phyloP scores from a whole-genome alignment of 1,140 invertebrate species.

The Scaptomyza pallida region DNA sequence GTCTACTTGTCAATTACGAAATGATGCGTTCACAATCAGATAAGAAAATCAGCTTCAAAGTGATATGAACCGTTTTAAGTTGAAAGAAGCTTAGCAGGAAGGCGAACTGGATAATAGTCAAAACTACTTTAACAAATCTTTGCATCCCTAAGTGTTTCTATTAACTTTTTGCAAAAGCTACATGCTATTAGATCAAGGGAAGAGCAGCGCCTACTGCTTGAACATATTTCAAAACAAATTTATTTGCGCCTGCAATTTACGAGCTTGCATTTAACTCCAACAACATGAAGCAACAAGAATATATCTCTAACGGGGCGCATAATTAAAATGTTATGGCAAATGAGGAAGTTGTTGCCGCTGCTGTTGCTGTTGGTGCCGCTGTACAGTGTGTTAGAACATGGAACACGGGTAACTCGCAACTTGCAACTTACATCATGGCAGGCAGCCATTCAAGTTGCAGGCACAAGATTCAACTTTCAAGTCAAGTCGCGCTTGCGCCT shows the following conservation, averaged over 20 bases:
- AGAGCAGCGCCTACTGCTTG: conserved; percentile 26
- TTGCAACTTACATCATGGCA: conserved; percentile 26
- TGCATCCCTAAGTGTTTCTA: conserved; percentile 5
- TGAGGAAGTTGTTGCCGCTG: conserved; percentile 67
- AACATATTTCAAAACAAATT: conserved; percentile 78
- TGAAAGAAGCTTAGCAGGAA: not conserved
- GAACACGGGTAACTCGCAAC: conserved; percentile 19
- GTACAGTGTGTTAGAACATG: conserved; percentile 39
- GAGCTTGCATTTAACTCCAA: conserved; percentile 41
- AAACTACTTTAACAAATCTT: too few species aligned
- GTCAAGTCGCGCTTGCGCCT: conserved; percentile 73
- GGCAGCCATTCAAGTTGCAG: conserved; percentile 40
- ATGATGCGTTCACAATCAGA: not conserved
- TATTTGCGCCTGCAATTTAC: conserved; percentile 79
- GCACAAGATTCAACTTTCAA: conserved; percentile 45
- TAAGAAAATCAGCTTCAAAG: not conserved
- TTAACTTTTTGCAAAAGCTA: conserved; percentile 23
- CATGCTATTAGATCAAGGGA: conserved; percentile 43
- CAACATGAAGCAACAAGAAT: conserved; percentile 18
- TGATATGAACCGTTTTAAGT: not conserved
- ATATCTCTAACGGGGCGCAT: conserved; percentile 65
- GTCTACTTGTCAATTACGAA: conserved; percentile 5
- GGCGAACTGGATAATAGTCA: too few species aligned
- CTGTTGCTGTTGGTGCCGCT: conserved; percentile 11
- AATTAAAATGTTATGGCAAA: conserved; percentile 80